A percentile compares a stretch with the other conserved stretches of the same genome.
Conservation (phyloP, 1,140 invertebrate genomes). For the Agrilus planipennis region DNA sequence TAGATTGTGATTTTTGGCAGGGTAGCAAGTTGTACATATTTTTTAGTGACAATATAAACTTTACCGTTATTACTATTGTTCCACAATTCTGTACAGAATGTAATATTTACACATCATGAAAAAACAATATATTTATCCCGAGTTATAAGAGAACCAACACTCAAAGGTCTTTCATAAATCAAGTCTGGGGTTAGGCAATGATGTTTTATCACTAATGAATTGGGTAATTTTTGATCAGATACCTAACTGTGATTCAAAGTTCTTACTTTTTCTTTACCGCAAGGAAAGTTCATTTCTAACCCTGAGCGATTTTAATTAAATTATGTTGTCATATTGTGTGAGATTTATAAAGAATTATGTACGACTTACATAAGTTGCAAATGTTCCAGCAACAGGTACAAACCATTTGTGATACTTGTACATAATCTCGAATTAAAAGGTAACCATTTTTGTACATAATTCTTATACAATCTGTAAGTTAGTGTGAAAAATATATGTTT, state of each 20-base stretch:
- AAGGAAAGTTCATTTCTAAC: no score
- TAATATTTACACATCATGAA: no score
- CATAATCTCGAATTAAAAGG: constrained; percentile 5
- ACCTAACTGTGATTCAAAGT: no score
- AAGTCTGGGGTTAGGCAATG: no score
- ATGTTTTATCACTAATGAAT: no score
- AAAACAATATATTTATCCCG: no score
- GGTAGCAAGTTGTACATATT: not conserved
- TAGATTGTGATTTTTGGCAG: constrained; percentile 1
- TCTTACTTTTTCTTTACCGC: not conserved
- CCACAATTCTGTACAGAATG: constrained; percentile 1
- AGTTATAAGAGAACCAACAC: no score
- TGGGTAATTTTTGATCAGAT: no score
- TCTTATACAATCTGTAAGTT: constrained; percentile 7
- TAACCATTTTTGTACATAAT: constrained; percentile 7
- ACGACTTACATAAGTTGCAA: constrained; percentile 1
- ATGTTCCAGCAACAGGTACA: not conserved
- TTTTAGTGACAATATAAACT: not conserved
- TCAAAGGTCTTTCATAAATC: no score
- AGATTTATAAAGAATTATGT: constrained; percentile 8
- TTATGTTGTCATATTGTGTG: no score
- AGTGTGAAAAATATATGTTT: no score
- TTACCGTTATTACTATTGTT: constrained; percentile 5
- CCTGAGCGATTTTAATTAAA: no score
- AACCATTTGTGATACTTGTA: constrained; percentile 4